These are phyloP conservation scores for Protaetia brevitarsis DNA, from an alignment of 1,140 invertebrate species.

Conservation along the genomic window DNA sequence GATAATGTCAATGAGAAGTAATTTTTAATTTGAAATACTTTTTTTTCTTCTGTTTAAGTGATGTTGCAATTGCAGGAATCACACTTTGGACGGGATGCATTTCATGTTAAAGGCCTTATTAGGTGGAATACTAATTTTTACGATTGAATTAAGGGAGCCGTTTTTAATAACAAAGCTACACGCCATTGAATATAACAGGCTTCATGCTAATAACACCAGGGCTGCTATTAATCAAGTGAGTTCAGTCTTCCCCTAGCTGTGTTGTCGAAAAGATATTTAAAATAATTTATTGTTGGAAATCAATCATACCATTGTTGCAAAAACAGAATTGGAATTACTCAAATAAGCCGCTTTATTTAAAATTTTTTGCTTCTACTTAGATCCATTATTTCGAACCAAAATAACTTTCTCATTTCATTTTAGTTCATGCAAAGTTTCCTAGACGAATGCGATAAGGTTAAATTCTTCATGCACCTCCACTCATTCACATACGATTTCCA, in stretches of 20 bases:
- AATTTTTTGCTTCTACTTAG: background rate
- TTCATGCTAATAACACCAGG: slow-evolving; percentile 56
- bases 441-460: slow-evolving; percentile 75
- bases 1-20: slow-evolving; percentile 41
- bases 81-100: slow-evolving; percentile 31
- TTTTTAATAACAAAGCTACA: slow-evolving; percentile 74
- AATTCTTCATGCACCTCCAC: slow-evolving; percentile 74
- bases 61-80: background rate
- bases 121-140: slow-evolving; percentile 67
- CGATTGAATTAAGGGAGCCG: slow-evolving; percentile 67
- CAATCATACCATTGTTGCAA: too few species aligned
- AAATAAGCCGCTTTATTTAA: too few species aligned
- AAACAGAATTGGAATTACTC: too few species aligned
- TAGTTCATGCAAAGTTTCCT: slow-evolving; percentile 70
- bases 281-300: too few species aligned
- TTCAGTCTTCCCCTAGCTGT: too few species aligned
- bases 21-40: slow-evolving; percentile 17
- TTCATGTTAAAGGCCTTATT: slow-evolving; percentile 68
- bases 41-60: background rate
- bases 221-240: slow-evolving; percentile 56
- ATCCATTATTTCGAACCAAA: background rate
- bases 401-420: slow-evolving; percentile 53
- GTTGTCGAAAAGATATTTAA: too few species aligned
- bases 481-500: slow-evolving; percentile 89
- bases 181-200: slow-evolving; percentile 64